phyloP scores from a whole-genome alignment of 2,797 vertebrate genomes.

The Melanotaenia maccullochi region DNA sequence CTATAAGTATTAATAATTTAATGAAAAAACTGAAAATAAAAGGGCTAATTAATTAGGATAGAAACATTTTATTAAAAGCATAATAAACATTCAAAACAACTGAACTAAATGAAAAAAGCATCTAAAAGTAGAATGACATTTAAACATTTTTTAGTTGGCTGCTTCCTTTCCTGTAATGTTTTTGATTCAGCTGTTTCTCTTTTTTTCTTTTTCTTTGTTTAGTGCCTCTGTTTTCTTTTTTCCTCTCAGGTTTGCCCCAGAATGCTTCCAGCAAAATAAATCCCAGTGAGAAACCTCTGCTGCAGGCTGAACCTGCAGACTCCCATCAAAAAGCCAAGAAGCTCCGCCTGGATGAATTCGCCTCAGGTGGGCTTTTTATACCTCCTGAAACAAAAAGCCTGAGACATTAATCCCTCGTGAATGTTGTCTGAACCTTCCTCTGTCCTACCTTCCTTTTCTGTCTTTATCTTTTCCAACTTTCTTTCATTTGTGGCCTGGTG shows the following conservation, averaged over 20 bases:
- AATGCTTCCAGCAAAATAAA: constrained; percentile 4
- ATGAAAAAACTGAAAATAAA: no score
- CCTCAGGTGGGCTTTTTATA: constrained; percentile 46
- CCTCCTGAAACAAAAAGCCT: not conserved
- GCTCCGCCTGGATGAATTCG: constrained; percentile 60
- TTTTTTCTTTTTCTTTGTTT: not conserved
- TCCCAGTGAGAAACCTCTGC: constrained; percentile 55
- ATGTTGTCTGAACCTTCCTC: constrained; percentile 19
- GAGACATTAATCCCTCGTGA: not conserved
- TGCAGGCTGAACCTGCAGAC: constrained; percentile 33
- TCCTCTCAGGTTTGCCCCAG: constrained; percentile 52
- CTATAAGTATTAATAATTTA: no score
- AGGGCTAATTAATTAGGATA: no score
- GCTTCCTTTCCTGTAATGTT: no score
- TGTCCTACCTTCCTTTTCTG: constrained; percentile 33
- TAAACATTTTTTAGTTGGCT: no score
- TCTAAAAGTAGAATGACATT: not conserved
- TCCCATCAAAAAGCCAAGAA: constrained; percentile 70
- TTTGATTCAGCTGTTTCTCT: not conserved
- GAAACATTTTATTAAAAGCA: no score
- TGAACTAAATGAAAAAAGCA: not conserved
- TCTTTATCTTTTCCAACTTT: constrained; percentile 24
- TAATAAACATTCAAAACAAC: not conserved
- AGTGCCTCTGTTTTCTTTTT: not conserved
- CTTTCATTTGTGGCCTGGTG: constrained; percentile 23